Base-by-base conservation (phyloP, 1,140 invertebrate genomes). In the Tachypleus tridentatus region DNA sequence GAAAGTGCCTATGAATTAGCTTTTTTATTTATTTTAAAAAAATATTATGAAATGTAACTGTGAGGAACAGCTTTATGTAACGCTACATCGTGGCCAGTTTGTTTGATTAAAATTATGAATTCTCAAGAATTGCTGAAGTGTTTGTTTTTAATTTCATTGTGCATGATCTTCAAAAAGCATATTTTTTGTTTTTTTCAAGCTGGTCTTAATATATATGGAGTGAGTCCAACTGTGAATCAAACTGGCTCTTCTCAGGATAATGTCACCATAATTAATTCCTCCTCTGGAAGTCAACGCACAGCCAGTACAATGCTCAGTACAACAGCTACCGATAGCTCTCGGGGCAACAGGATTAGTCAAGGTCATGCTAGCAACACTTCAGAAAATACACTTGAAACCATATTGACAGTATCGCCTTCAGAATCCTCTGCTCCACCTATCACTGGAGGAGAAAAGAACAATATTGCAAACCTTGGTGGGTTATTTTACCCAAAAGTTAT, bases 211-310 rank as follows among this genome's bases (percentile, higher is more conserved):
- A 29, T 29, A 29, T 29, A 29, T 29, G 29, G 29, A 29, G 77
- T 82, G 53, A 83, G 81, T 69, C 81, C 81, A 50, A 82, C 81
- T 63, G 74, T 82, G 10, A 83, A 81, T 72, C 76, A 74, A 64
- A 77, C 71, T 64, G 70, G 66, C 60, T 63, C 53, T 49, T 58
- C 7, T 62, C 58, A 10, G 57, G 59, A 51, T 60, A n/a, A 60
- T 60, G 29, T n/a, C 29, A 48, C n/a, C 4, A 29, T 57, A 57
- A 10, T 57, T 57, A 11, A 59, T 6, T 67, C 59, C 9, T 64
- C 57, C 47, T 64, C 60, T 63, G 61, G 58, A 47, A 67, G 58
- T 59, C 60, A 58, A 10, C 57, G 58, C 10, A 61, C 61, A 48
- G n/a, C 51, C 57, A 64, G 63, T 52, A 67, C 63, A 5, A 57